phyloP scores from a whole-genome alignment of 2,113 vertebrate genomes.

The Morone chrysops region DNA sequence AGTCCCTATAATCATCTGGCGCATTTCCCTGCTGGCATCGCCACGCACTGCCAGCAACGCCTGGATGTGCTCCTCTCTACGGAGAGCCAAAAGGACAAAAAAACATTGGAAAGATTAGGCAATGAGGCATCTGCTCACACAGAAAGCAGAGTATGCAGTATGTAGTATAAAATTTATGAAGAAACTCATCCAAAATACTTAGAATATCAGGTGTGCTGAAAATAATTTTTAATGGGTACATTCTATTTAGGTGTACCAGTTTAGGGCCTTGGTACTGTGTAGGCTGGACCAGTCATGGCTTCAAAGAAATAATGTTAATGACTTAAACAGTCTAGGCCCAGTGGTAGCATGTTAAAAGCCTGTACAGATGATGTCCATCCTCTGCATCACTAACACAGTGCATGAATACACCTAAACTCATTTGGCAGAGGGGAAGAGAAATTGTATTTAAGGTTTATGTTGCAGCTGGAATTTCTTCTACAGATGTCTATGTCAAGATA shows the following conservation, averaged over 20 bases:
- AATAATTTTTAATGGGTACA: background rate
- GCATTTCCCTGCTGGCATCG: slow-evolving; percentile 95
- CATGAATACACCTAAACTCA: background rate
- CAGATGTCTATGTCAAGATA: background rate
- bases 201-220: background rate
- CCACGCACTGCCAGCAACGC: slow-evolving; percentile 93
- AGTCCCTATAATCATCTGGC: slow-evolving; percentile 95
- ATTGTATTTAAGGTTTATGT: background rate
- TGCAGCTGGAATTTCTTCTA: background rate
- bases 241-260: background rate
- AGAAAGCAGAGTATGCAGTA: too few relatives aligned
- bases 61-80: slow-evolving; percentile 95
- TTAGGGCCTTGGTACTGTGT: too few relatives aligned
- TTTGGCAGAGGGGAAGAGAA: background rate
- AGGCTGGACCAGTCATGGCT: too few relatives aligned
- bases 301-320: too few relatives aligned
- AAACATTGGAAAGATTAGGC: background rate
- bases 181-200: background rate
- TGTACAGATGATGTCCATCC: too few relatives aligned
- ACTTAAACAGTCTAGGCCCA: too few relatives aligned
- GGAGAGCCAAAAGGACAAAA: background rate
- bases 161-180: background rate
- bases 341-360: too few relatives aligned
- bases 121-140: background rate
- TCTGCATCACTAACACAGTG: background rate